Conservation (phyloP, 2,888 invertebrate genomes). For the Rhyacophila evoluta region DNA sequence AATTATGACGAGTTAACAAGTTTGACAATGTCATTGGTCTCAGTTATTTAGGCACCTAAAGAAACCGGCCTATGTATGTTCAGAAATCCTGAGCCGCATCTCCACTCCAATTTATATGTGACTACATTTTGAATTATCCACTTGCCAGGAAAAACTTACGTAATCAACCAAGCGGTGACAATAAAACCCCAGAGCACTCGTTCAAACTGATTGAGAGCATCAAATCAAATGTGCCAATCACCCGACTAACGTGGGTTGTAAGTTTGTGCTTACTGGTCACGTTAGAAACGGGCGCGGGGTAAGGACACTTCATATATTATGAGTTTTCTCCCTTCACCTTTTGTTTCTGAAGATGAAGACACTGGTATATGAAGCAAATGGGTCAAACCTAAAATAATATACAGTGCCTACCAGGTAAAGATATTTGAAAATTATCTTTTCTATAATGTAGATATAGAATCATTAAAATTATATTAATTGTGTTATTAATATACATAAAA, state of each 20-base stretch:
- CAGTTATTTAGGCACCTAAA: no score
- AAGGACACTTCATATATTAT: constrained; percentile 13
- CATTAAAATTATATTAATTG: no score
- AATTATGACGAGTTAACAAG: no score
- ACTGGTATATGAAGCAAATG: background rate
- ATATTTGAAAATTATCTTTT: no score
- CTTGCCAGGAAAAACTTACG: constrained; percentile 49
- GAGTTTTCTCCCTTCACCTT: constrained; percentile 19
- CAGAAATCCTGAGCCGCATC: background rate
- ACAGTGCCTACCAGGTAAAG: no score
- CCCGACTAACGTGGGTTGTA: constrained; percentile 33
- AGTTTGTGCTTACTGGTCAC: constrained; percentile 48
- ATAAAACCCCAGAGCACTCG: constrained; percentile 53
- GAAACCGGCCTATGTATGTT: background rate
- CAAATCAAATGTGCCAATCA: constrained; percentile 55
- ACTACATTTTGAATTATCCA: constrained; percentile 38
- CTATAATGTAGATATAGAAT: no score
- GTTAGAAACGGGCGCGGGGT: constrained; percentile 10
- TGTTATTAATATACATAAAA: no score
- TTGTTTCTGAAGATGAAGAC: constrained; percentile 2
- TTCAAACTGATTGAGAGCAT: constrained; percentile 53
- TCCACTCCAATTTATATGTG: constrained; percentile 27
- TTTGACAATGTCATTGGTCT: no score
- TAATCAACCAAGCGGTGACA: constrained; percentile 49
- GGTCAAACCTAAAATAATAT: no score